Base-by-base conservation (phyloP, 2,113 vertebrate species). In the Zosterops lateralis region DNA sequence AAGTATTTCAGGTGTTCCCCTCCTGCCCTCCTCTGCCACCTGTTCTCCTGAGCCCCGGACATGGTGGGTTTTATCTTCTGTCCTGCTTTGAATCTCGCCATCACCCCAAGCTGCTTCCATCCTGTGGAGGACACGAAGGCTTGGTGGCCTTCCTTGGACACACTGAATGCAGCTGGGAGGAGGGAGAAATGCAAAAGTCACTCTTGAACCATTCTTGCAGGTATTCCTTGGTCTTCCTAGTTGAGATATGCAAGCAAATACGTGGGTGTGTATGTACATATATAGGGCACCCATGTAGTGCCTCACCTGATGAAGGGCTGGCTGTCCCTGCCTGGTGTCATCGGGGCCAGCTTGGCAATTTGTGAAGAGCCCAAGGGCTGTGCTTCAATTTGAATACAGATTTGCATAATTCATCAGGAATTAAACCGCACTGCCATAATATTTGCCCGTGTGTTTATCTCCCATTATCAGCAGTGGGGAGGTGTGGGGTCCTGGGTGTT, bases 391-490 rank as follows among this genome's bases (percentile, higher is more conserved):
- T 94, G 93, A 91, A 90, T 88, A 34, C 1, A 0, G 70, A 76
- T 97, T 96, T 96, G 92, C 89, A 84, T 95, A 90, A 93, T 92
- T 88, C 80, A 72, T 88, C 28, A 24, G 75, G 64, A 96, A 53
- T 93, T 86, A 88, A 96, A 65, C 54, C 0, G 0, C 42, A 25
- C 65, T 3, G 12, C 89, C 67, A 17, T 92, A 80, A 75, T 47
- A 60, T 93, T 95, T 94, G 78, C 75, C 58, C 31, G 12, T n/a
- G 51, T 1, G 1, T 85, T 95, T 78, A 25, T 85, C 74, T 85
- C 40, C 73, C 7, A 6, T 54, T 66, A 54, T 58, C 1, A 5
- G 56, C 0, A 3, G 26, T 1, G 4, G 31, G 73, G 54, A 77
- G 53, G 25, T 26, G 29, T 2, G 19, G 7, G 15, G 50, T 28